Percentiles rank a stretch among this genome's conserved stretches.
Conservation (phyloP, 1,140 invertebrate genomes). For the Ostrea edulis region DNA sequence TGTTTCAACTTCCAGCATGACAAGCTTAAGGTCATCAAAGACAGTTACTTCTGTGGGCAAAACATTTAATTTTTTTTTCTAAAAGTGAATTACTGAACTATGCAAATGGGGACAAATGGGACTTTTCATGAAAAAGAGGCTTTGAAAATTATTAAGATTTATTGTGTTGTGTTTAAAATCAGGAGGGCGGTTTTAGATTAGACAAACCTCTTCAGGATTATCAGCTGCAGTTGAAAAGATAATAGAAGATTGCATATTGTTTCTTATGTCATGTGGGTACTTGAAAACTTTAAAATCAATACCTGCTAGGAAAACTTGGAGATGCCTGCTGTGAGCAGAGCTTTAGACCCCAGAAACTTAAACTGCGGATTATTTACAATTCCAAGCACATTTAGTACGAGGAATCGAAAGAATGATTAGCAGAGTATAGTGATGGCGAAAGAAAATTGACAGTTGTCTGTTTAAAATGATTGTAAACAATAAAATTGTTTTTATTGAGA, state of each 20-base stretch:
- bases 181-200: slow-evolving; percentile 13
- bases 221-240: neutral
- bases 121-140: neutral
- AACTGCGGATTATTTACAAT: slow-evolving; percentile 4
- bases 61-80: slow-evolving; percentile 7
- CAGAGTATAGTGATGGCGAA: neutral
- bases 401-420: neutral
- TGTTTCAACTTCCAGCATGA: neutral
- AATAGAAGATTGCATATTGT: neutral
- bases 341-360: neutral
- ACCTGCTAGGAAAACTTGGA: slow-evolving; percentile 8
- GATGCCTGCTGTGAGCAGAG: slow-evolving; percentile 4
- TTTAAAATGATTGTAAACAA: slow-evolving; percentile 29
- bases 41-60: neutral
- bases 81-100: neutral
- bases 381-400: neutral
- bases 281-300: slow-evolving; percentile 1
- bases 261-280: slow-evolving; percentile 19
- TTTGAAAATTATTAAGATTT: neutral
- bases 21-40: neutral
- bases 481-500: slow-evolving; percentile 16
- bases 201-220: neutral
- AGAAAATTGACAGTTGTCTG: slow-evolving; percentile 28
- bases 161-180: neutral
- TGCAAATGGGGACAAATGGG: neutral